A percentile compares a stretch with the other conserved stretches of the same genome.
Evolutionary conservation across 2,888 invertebrate genomes (phyloP).

Genomic region (Apotomis capreana): DNA sequence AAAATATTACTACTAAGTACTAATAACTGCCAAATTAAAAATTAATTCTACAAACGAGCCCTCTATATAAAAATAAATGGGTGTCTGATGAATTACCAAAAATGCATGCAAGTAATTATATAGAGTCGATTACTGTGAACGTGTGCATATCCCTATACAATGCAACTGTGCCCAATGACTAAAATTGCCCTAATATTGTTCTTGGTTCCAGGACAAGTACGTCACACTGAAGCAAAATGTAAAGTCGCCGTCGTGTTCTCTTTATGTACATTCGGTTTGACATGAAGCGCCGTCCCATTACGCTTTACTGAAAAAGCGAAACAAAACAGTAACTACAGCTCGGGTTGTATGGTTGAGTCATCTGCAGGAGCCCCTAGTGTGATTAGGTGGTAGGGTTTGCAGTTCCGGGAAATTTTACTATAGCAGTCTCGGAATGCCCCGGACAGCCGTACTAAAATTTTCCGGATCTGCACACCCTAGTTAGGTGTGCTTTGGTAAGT

Average conservation of each 20-base stretch:
- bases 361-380: constrained; percentile 52
- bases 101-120: constrained; percentile 59
- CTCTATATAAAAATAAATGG: constrained; percentile 24
- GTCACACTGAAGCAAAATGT: constrained; percentile 83
- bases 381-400: constrained; percentile 66
- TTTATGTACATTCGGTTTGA: constrained; percentile 73
- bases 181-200: constrained; percentile 64
- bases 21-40: constrained; percentile 36
- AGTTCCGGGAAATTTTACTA: no score
- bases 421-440: no score
- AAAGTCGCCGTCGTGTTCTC: constrained; percentile 60
- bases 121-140: constrained; percentile 61
- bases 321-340: constrained; percentile 64
- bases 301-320: constrained; percentile 76
- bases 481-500: constrained; percentile 61
- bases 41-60: constrained; percentile 24
- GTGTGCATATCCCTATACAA: constrained; percentile 79
- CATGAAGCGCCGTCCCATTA: constrained; percentile 73
- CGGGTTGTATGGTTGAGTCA: constrained; percentile 54
- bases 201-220: constrained; percentile 67
- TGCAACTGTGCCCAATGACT: constrained; percentile 83
- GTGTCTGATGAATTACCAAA: constrained; percentile 43
- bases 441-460: no score
- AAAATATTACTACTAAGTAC: constrained; percentile 1
- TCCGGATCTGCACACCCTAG: constrained; percentile 15